Evolutionary conservation across 2,888 invertebrate species (phyloP).

Genomic region (Aromia moschata): DNA sequence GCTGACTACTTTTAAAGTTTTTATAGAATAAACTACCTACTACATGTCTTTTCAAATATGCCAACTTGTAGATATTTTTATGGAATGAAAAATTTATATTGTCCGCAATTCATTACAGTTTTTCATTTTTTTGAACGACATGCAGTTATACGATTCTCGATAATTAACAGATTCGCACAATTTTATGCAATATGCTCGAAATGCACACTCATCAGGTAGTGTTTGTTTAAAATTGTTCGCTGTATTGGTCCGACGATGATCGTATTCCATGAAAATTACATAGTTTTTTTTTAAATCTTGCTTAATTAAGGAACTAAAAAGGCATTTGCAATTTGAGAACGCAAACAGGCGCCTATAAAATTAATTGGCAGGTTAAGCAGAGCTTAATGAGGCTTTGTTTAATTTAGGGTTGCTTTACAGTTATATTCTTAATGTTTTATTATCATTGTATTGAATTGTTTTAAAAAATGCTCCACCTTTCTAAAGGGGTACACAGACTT

Average conservation of each 20-base stretch:
- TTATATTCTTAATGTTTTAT: too few species aligned
- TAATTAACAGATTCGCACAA: neutral
- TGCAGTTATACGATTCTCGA: neutral
- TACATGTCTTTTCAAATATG: too few species aligned
- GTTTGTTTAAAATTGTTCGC: neutral
- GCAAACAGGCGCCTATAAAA: neutral
- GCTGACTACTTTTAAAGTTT: too few species aligned
- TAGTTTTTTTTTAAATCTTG: neutral
- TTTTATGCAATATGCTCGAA: neutral
- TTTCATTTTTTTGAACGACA: neutral
- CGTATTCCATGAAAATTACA: neutral
- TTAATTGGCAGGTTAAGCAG: neutral
- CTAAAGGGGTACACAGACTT: too few species aligned
- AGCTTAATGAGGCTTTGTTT: neutral
- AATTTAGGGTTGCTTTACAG: too few species aligned
- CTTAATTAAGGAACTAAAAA: neutral
- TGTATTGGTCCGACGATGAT: neutral
- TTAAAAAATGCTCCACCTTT: too few species aligned
- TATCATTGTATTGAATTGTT: too few species aligned
- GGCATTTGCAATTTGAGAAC: neutral
- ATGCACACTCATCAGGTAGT: neutral
- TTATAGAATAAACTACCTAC: too few species aligned
- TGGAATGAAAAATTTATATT: too few species aligned
- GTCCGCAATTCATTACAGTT: too few species aligned
- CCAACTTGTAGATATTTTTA: too few species aligned